Base-by-base conservation (phyloP, 2,113 vertebrate species). In the Leuciscus idus region DNA sequence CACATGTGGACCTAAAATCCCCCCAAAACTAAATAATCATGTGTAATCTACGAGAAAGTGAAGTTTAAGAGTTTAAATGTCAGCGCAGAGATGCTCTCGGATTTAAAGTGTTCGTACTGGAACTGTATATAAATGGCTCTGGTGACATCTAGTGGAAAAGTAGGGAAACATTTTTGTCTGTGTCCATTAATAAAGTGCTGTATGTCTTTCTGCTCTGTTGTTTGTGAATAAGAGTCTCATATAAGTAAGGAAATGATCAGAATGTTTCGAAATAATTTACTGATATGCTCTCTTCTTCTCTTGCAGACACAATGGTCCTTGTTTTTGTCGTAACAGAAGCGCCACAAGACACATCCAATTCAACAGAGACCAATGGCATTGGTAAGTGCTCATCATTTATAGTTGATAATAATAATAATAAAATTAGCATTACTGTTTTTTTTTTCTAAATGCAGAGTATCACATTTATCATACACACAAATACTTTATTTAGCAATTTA, bases 271-370 rank as follows among this genome's bases (percentile, higher is more conserved):
- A 43, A 73, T 77, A 11, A 77, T 30, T 4, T 12, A 9, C 15
- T 77, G 28, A 21, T 33, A 5, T 86, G 39, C 84, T 30, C 10
- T 43, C 36, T 89, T 33, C 64, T 57, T 85, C 61, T 81, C 39
- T 83, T 70, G 21, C 84, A 96, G 95, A 87, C 92, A 95, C 90
- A 93, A 96, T 96, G 95, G 90, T 95, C 87, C 94, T 89, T 55
- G 90, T 95, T 92, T 88, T 95, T 88, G 92, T 95, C 89, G 73
- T 94, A 87, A 30, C 50, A 33, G 79, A 90, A 84, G 80, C 90
- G 82, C 88, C 87, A 61, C 64, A 87, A 33, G 21, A 81, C 79
- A 88, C 80, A 87, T 80, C 62, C 59, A 93, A 82, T 89, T 36
- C 83, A 23, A 90, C 91, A 82, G 11, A 26, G 13, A 89, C 93